Conservation (phyloP, 2,888 invertebrate genomes). For the Caenorhabditis sp. region DNA sequence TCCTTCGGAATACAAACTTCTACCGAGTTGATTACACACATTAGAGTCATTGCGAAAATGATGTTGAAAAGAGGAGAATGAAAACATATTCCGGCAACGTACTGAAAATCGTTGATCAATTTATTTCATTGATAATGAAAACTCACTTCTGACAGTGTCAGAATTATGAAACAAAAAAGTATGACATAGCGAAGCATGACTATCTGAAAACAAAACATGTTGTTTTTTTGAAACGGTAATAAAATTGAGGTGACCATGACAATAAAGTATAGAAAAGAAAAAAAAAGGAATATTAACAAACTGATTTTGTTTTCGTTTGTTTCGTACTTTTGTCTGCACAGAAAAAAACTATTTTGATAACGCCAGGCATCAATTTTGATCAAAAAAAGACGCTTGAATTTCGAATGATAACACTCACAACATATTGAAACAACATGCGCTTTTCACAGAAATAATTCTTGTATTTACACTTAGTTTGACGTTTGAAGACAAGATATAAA, state of each 20-base stretch:
- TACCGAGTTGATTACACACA: background rate
- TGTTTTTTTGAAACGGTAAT: no score
- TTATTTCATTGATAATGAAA: background rate
- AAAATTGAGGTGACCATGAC: no score
- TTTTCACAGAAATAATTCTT: no score
- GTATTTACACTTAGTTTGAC: no score
- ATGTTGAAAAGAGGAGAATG: slow-evolving; percentile 8
- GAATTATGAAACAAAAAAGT: background rate
- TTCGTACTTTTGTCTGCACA: background rate
- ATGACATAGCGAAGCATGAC: background rate
- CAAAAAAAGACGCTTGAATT: background rate
- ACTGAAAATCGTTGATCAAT: background rate
- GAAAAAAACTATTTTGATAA: background rate
- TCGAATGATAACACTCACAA: background rate
- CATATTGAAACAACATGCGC: background rate
- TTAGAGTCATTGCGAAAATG: background rate
- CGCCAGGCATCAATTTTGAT: background rate
- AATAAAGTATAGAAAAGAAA: no score
- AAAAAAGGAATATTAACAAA: no score
- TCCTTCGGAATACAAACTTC: background rate
- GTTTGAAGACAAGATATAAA: no score
- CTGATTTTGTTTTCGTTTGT: background rate
- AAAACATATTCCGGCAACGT: background rate
- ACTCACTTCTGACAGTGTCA: background rate
- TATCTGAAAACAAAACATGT: background rate